phyloP scores from a whole-genome alignment of 2,797 vertebrate genomes.

The Gobio occitaniae region DNA sequence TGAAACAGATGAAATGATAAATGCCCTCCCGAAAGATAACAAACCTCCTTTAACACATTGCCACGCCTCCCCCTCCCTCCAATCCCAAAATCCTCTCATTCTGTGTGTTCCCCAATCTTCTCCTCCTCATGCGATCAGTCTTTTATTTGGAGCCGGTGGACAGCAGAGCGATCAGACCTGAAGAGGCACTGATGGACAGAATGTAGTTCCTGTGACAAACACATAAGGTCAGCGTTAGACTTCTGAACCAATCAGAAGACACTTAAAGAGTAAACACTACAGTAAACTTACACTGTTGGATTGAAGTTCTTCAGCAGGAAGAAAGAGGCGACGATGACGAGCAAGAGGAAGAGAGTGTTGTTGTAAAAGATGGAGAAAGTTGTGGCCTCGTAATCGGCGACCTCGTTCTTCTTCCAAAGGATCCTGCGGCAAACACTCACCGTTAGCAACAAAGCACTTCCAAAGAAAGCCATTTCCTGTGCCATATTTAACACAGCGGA shows the following conservation, averaged over 20 bases:
- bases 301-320: conserved; percentile 99
- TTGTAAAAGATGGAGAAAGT: conserved; percentile 99
- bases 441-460: not conserved
- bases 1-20: conserved; percentile 72
- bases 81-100: not conserved
- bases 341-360: conserved; percentile 95
- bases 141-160: conserved; percentile 96
- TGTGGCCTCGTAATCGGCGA: conserved; percentile 97
- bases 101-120: conserved; percentile 34
- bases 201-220: conserved; percentile 90
- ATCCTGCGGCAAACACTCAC: conserved; percentile 78
- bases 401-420: conserved; percentile 99
- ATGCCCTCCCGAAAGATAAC: conserved; percentile 31
- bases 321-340: conserved; percentile 95
- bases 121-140: conserved; percentile 32
- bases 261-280: not conserved
- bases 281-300: conserved; percentile 89
- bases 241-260: not conserved
- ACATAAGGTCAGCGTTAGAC: not conserved
- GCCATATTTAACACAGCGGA: not conserved
- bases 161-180: conserved; percentile 95
- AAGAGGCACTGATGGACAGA: conserved; percentile 94
- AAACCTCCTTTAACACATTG: conserved; percentile 5
- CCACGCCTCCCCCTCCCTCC: not conserved
- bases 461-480: not conserved